phyloP scores from a whole-genome alignment of 2,888 invertebrate genomes.

The Nemurella pictetii region DNA sequence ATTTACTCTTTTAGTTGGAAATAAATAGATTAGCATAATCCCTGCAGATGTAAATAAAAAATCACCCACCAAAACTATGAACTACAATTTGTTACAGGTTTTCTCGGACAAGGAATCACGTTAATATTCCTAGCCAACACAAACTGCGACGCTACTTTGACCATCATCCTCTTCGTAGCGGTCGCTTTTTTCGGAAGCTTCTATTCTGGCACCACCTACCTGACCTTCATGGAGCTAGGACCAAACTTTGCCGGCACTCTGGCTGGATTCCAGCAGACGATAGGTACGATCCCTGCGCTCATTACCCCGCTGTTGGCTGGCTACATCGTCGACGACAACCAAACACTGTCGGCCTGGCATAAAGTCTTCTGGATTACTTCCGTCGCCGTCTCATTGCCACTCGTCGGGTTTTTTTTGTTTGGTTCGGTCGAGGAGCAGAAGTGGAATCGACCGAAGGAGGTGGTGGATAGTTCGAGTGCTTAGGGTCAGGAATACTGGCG shows the following conservation, averaged over 20 bases:
- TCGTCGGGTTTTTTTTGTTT: slow-evolving; percentile 12
- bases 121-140: background rate
- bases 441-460: slow-evolving; percentile 25
- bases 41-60: no score
- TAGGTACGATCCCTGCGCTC: slow-evolving; percentile 17
- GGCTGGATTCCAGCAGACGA: slow-evolving; percentile 25
- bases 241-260: slow-evolving; percentile 31
- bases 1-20: no score
- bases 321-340: slow-evolving; percentile 3
- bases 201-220: slow-evolving; percentile 24
- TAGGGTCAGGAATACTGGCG: no score
- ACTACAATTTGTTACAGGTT: background rate
- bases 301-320: slow-evolving; percentile 27
- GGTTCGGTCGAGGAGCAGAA: slow-evolving; percentile 32
- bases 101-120: slow-evolving; percentile 7
- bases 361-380: slow-evolving; percentile 26
- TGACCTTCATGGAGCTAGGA: slow-evolving; percentile 32
- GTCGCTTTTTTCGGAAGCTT: slow-evolving; percentile 23
- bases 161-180: slow-evolving; percentile 14
- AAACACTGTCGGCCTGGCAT: slow-evolving; percentile 26
- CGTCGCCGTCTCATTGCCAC: slow-evolving; percentile 4
- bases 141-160: slow-evolving; percentile 16
- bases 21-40: no score
- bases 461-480: no score
- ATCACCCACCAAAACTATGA: no score